Conservation (phyloP, 2,113 vertebrate species). For the Saguinus imperator region DNA sequence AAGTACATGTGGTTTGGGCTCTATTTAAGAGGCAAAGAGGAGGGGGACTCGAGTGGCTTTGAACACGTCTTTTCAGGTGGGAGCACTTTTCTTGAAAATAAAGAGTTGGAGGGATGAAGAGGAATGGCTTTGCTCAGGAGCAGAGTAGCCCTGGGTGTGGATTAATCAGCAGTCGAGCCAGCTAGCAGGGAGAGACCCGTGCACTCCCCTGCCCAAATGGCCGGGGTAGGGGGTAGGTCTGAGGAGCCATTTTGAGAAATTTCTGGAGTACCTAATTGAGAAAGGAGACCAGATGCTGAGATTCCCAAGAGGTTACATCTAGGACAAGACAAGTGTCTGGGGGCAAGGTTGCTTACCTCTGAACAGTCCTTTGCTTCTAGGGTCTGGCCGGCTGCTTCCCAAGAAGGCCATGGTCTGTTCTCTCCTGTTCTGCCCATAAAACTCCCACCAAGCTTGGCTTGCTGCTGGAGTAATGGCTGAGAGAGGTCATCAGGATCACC, state of each 20-base stretch:
- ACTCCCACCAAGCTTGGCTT: neutral
- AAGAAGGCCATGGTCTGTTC: neutral
- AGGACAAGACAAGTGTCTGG: neutral
- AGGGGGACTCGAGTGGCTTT: slow-evolving; percentile 93
- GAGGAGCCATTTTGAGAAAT: neutral
- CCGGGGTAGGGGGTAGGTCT: too few species aligned
- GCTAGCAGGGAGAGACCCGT: neutral
- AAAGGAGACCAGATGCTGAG: neutral
- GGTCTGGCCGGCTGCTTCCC: neutral
- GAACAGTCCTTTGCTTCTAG: neutral
- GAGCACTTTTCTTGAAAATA: neutral
- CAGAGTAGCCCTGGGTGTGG: neutral
- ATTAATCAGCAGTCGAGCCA: neutral
- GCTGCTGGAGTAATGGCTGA: neutral
- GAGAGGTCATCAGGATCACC: neutral
- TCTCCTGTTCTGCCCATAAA: neutral
- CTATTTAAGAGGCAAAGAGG: slow-evolving; percentile 87
- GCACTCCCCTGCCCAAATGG: too few species aligned
- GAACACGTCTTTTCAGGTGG: slow-evolving; percentile 96
- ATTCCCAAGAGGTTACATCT: neutral
- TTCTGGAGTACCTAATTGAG: neutral
- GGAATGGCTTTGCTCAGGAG: neutral
- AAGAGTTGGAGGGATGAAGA: neutral
- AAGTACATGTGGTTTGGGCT: slow-evolving; percentile 98
- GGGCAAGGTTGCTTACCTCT: neutral